Percentiles rank a stretch among this genome's conserved stretches.
Evolutionary conservation across 2,113 vertebrate species (phyloP).

Genomic region (western clawed frog (Xenopus tropicalis)): DNA sequence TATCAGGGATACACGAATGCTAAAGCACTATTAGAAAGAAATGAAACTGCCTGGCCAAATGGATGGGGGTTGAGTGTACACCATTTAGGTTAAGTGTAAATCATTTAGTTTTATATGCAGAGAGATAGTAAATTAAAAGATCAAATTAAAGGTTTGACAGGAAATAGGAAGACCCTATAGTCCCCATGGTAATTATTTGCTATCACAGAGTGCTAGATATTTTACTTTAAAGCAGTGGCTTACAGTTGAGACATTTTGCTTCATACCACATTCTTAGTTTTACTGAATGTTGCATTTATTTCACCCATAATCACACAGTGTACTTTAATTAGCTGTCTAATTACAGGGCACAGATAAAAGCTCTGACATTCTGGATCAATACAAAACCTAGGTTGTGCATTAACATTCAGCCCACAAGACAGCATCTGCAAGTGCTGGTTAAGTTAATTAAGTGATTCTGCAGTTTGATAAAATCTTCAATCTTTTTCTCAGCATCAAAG

Average conservation of each 20-base stretch:
- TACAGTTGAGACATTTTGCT: neutral
- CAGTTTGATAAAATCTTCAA: conserved; percentile 17
- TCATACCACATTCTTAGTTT: neutral
- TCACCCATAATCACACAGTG: neutral
- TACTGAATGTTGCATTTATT: conserved; percentile 8
- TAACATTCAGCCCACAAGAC: conserved; percentile 1
- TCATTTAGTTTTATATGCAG: too few species aligned
- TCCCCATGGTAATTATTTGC: too few species aligned
- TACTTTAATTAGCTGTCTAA: conserved; percentile 14
- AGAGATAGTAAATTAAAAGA: too few species aligned
- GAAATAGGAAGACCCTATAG: too few species aligned
- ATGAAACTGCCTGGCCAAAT: too few species aligned
- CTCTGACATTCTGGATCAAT: conserved; percentile 22
- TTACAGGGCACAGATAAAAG: conserved; percentile 15
- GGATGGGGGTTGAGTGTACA: too few species aligned
- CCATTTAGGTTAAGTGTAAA: too few species aligned
- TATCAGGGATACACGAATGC: too few species aligned
- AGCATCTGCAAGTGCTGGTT: conserved; percentile 4
- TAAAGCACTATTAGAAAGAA: too few species aligned
- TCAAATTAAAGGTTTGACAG: too few species aligned
- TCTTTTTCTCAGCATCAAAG: neutral
- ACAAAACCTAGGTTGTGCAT: conserved; percentile 12
- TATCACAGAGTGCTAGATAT: neutral
- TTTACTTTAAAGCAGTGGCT: neutral
- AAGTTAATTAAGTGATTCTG: conserved; percentile 3